Base-by-base conservation (phyloP, 1,140 invertebrate species). In the Calosoma granatense region DNA sequence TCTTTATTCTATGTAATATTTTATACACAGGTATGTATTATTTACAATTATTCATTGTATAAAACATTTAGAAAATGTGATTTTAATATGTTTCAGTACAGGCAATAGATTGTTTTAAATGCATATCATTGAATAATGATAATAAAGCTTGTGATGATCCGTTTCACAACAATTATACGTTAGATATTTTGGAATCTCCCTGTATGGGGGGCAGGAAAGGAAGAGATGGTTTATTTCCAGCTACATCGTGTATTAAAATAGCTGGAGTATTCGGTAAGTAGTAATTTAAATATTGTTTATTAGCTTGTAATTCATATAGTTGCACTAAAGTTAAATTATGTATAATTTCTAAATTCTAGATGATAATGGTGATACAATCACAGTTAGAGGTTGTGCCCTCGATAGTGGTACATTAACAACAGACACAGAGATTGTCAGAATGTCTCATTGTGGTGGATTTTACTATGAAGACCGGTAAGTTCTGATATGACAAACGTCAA, bases 201-300 rank as follows among this genome's bases (percentile, higher is more conserved):
- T 98, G 96, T 70, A 87, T 91, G 82, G 92, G 93, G 0, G 93
- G 92, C 0, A 78, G 93, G 56, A 97, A 95, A 74, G 86, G 86
- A 2, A 77, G 95, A 51, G 85, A 93, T 68, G 95, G 95, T 0
- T 74, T 96, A 1, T 98, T 97, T 76, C 96, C 95, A 0, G 96
- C 94, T 22, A 96, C 94, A 0, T 88, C 94, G 47, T 98, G 96
- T 74, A 90, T 98, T 62, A 98, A 98, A 77, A 83, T 97, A 47
- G 84, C 84, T 51, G 94, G 94, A 53, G 78, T 81, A 59, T 91
- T 87, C 70, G 85, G 91, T 94, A 75, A 78, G 74, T 70, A 53
- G 43, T 56, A 9, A 36, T 9, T 36, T 36, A n/a, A 6, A 36
- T 36, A 36, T 36, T n/a, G 6, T 9, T n/a, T 36, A 36, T 36